Evolutionary conservation across 2,888 invertebrate species (phyloP).

Genomic region (Cerastis rubricosa): DNA sequence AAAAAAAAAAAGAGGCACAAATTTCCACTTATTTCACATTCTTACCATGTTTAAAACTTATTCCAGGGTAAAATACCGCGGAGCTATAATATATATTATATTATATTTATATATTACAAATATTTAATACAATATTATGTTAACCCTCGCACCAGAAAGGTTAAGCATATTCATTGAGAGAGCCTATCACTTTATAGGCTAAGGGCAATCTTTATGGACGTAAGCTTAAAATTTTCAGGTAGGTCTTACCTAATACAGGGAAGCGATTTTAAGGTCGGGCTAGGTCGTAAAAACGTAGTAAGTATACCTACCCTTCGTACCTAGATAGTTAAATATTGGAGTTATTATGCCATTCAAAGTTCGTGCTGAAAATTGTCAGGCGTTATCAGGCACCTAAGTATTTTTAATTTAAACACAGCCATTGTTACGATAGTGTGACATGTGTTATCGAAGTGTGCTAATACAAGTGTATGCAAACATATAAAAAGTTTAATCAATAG

Average conservation of each 20-base stretch:
- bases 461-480: conserved; percentile 33
- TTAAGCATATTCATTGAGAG: conserved; percentile 37
- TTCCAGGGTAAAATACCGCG: too few species aligned
- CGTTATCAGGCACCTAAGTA: conserved; percentile 7
- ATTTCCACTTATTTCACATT: too few species aligned
- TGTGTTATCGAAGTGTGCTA: conserved; percentile 26
- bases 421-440: conserved; percentile 28
- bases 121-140: too few species aligned
- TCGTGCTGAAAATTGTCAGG: conserved; percentile 10
- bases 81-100: too few species aligned
- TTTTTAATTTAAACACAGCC: conserved; percentile 37
- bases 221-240: conserved; percentile 29
- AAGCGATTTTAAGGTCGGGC: conserved; percentile 16
- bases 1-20: too few species aligned
- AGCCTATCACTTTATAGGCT: conserved; percentile 11
- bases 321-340: conserved; percentile 7
- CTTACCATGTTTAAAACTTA: too few species aligned
- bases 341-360: conserved; percentile 14
- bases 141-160: not conserved
- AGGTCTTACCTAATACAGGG: conserved; percentile 6
- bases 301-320: not conserved
- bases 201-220: conserved; percentile 42
- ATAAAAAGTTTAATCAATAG: conserved; percentile 46
- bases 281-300: conserved; percentile 30
- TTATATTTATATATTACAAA: too few species aligned